Conservation (phyloP, 2,888 invertebrate species). For the Thecophora atra region DNA sequence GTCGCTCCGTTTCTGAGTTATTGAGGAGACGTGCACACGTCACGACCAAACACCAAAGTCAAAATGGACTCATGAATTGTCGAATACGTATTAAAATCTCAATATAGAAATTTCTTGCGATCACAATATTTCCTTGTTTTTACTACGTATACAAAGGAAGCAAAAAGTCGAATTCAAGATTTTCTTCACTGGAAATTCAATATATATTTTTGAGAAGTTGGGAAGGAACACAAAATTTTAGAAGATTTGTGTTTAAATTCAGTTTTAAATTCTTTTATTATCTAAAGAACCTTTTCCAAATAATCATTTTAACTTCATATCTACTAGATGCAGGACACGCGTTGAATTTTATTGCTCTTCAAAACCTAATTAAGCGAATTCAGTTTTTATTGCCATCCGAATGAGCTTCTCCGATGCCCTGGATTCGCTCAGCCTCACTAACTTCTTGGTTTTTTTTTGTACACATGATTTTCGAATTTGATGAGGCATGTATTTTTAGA, state of each 20-base stretch:
- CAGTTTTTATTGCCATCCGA: slow-evolving; percentile 46
- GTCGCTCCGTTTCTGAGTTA: too few species aligned
- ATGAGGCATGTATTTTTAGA: slow-evolving; percentile 49
- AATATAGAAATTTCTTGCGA: too few species aligned
- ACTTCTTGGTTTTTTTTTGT: neutral
- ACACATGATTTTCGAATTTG: slow-evolving; percentile 62
- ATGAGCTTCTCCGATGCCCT: neutral
- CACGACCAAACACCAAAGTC: too few species aligned
- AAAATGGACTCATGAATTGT: too few species aligned
- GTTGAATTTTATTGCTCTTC: slow-evolving; percentile 63
- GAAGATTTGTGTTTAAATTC: neutral
- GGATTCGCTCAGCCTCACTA: neutral
- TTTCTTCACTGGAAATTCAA: too few species aligned
- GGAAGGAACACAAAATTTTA: too few species aligned
- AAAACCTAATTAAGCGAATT: slow-evolving; percentile 61
- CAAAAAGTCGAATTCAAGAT: too few species aligned
- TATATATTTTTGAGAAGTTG: too few species aligned
- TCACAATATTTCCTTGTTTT: too few species aligned
- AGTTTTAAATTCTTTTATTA: neutral
- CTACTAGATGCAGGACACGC: slow-evolving; percentile 37
- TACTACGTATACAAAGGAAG: too few species aligned
- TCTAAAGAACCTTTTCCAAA: slow-evolving; percentile 26
- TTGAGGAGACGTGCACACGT: too few species aligned
- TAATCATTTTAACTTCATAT: neutral
- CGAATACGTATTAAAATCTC: too few species aligned